phyloP scores from a whole-genome alignment of 53 echinoderm and acorn worm genomes.

The Apostichopus leukothele region DNA sequence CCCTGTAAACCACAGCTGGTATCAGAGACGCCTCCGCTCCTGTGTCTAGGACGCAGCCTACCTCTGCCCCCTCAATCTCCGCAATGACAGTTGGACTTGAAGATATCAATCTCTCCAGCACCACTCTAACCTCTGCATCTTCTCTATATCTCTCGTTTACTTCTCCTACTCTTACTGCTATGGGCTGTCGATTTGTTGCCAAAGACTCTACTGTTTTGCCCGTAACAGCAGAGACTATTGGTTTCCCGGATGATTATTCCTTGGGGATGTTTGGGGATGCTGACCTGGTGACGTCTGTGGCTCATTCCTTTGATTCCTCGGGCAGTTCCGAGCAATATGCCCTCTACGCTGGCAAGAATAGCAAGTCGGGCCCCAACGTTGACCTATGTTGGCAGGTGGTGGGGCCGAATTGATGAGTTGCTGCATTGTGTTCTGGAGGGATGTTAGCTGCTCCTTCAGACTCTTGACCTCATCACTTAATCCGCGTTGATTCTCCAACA shows the following conservation, averaged over 20 bases:
- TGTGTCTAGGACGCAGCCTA: constrained; percentile 11
- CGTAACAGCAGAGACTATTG: constrained; percentile 52
- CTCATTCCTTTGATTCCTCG: neutral
- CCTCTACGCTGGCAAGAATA: neutral
- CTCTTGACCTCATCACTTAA: neutral
- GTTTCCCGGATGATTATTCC: constrained; percentile 20
- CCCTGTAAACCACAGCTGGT: constrained; percentile 34
- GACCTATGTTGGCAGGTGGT: neutral
- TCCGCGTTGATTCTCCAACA: neutral
- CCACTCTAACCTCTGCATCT: neutral
- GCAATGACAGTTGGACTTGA: constrained; percentile 42
- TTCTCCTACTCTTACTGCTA: neutral
- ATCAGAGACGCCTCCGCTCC: constrained; percentile 47
- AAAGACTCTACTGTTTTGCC: constrained; percentile 43
- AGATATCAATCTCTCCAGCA: constrained; percentile 1
- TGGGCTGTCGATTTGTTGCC: neutral
- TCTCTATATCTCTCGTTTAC: neutral
- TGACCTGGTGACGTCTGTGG: neutral
- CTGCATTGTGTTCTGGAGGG: neutral
- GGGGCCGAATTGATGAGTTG: neutral
- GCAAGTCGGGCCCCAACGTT: neutral
- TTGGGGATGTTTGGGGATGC: neutral
- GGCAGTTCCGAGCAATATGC: neutral
- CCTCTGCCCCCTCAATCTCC: constrained; percentile 18
- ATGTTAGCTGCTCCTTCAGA: neutral